Evolutionary conservation across 2,113 vertebrate species (phyloP).

Genomic region (Cynocephalus volans): DNA sequence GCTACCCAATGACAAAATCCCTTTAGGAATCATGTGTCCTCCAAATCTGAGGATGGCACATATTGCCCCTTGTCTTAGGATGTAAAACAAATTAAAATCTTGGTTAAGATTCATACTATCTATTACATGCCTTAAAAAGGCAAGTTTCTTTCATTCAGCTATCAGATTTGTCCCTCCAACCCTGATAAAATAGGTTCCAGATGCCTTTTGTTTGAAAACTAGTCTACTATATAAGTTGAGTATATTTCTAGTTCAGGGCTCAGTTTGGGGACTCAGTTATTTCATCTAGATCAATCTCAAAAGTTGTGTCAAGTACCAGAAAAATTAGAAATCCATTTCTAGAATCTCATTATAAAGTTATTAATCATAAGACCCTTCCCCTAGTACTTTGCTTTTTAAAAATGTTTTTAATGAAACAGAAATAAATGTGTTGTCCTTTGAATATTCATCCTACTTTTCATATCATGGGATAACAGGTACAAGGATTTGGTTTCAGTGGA

Average conservation of each 20-base stretch:
- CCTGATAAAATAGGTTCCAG: slow-evolving; percentile 23
- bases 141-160: slow-evolving; percentile 30
- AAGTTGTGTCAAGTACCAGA: slow-evolving; percentile 14
- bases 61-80: not conserved
- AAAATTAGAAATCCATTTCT: slow-evolving; percentile 71
- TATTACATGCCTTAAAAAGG: slow-evolving; percentile 57
- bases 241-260: slow-evolving; percentile 76
- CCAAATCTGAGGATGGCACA: not conserved
- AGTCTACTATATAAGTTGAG: slow-evolving; percentile 55
- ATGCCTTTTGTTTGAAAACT: slow-evolving; percentile 71
- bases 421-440: slow-evolving; percentile 47
- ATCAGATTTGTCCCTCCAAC: slow-evolving; percentile 42
- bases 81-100: not conserved
- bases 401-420: slow-evolving; percentile 50
- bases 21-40: not conserved
- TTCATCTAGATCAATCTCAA: slow-evolving; percentile 28
- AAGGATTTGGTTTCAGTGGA: slow-evolving; percentile 17
- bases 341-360: slow-evolving; percentile 56
- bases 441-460: slow-evolving; percentile 32
- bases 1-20: not conserved
- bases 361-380: slow-evolving; percentile 6
- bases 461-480: not conserved
- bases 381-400: not conserved
- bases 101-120: not conserved
- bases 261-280: slow-evolving; percentile 46